These are phyloP conservation scores for Lasaia peninsularis DNA, from an alignment of 1,140 invertebrate genomes.

Conservation along the genomic window DNA sequence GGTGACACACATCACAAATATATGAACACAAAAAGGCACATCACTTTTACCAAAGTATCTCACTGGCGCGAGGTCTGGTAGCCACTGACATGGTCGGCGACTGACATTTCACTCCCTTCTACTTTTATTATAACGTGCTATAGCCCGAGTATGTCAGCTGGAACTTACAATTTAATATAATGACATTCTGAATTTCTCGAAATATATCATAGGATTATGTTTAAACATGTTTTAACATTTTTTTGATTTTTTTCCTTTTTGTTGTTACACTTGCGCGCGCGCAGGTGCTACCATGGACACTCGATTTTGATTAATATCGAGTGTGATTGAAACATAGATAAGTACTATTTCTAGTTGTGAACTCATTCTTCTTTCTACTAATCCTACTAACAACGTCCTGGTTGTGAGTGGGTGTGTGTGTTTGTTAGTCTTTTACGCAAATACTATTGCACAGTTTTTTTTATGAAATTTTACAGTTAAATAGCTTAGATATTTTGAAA, in stretches of 20 bases:
- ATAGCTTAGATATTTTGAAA: too few relatives aligned
- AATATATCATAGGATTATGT: constrained; percentile 1
- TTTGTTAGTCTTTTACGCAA: too few relatives aligned
- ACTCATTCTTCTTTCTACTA: too few relatives aligned
- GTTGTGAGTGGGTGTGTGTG: too few relatives aligned
- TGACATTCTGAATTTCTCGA: constrained; percentile 7
- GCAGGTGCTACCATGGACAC: not conserved
- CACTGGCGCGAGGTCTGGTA: not conserved
- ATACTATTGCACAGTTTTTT: too few relatives aligned
- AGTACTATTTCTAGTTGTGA: too few relatives aligned
- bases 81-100: not conserved
- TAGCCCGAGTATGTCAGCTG: not conserved
- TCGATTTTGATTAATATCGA: not conserved
- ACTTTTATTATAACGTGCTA: not conserved
- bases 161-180: constrained; percentile 2
- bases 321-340: too few relatives aligned
- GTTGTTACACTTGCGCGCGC: not conserved
- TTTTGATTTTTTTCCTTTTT: not conserved
- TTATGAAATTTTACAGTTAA: too few relatives aligned
- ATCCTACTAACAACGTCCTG: too few relatives aligned
- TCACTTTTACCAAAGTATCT: constrained; percentile 1
- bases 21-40: not conserved
- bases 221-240: not conserved
- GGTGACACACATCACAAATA: constrained; percentile 7
- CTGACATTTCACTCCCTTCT: not conserved